A percentile compares a stretch with the other conserved stretches of the same genome.
Evolutionary conservation across 2,113 vertebrate species (phyloP).

Genomic region (Thamnophis sirtalis): DNA sequence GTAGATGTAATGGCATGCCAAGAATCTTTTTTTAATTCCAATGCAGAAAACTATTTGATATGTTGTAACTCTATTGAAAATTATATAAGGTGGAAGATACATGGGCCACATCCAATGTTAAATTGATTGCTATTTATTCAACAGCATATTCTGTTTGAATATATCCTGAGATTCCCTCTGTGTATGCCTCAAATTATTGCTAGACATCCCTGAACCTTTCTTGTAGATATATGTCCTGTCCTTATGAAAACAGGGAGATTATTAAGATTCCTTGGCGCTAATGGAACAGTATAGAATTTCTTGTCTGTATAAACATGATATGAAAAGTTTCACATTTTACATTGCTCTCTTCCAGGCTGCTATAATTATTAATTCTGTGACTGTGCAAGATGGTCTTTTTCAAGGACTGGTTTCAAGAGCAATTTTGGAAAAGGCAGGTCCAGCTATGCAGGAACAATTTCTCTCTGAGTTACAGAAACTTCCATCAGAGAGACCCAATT

Average conservation of each 20-base stretch:
- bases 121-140: neutral
- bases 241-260: neutral
- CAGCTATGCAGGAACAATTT: constrained; percentile 52
- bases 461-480: accelerated
- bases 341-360: constrained; percentile 68
- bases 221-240: neutral
- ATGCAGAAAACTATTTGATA: neutral
- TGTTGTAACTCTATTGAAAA: neutral
- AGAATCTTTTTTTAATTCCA: neutral
- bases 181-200: neutral
- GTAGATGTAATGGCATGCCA: neutral
- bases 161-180: neutral
- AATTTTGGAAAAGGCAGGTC: constrained; percentile 63
- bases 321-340: neutral
- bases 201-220: neutral
- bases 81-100: neutral
- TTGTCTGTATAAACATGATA: neutral
- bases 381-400: accelerated
- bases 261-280: neutral
- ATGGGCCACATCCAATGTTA: neutral
- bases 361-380: constrained; percentile 72
- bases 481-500: accelerated
- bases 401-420: neutral
- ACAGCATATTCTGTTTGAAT: neutral
- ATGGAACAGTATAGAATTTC: neutral